Conservation (phyloP, 2,113 vertebrate species). For the Dendrocopos noguchii region DNA sequence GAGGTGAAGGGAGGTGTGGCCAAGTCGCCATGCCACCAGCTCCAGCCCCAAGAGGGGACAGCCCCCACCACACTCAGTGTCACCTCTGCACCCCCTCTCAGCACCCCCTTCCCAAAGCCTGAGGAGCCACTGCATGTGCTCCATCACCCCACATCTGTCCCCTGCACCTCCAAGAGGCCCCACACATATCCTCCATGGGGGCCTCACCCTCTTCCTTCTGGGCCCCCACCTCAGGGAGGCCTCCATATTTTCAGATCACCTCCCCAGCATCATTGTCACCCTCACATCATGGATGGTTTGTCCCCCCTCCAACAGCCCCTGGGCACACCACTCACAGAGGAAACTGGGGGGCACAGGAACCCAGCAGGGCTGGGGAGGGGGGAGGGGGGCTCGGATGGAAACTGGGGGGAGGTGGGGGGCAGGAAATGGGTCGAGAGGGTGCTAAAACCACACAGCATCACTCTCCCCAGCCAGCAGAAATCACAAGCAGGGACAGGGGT, state of each 20-base stretch:
- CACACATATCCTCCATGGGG: accelerated
- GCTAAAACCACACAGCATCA: neutral
- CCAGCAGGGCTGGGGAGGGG: accelerated
- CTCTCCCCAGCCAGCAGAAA: neutral
- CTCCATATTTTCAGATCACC: accelerated
- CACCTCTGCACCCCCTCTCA: neutral
- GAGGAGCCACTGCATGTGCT: neutral
- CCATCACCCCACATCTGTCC: neutral
- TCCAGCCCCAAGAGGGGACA: neutral
- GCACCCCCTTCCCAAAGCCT: accelerated
- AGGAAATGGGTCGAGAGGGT: accelerated
- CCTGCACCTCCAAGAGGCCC: accelerated
- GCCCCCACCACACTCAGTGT: neutral
- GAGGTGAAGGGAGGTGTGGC: accelerated
- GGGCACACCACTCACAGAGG: accelerated
- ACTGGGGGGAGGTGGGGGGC: neutral
- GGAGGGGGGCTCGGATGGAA: too few relatives aligned
- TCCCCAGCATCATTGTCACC: accelerated
- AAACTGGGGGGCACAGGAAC: neutral
- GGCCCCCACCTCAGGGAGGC: accelerated
- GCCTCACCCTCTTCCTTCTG: too few relatives aligned
- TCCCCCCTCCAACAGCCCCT: neutral
- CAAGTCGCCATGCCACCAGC: accelerated
- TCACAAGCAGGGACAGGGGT: accelerated
- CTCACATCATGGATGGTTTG: accelerated